Evolutionary conservation across 2,888 invertebrate species (phyloP), one percentile per base, ranked within the genome.

Genomic region (Melanostoma scalare): DNA sequence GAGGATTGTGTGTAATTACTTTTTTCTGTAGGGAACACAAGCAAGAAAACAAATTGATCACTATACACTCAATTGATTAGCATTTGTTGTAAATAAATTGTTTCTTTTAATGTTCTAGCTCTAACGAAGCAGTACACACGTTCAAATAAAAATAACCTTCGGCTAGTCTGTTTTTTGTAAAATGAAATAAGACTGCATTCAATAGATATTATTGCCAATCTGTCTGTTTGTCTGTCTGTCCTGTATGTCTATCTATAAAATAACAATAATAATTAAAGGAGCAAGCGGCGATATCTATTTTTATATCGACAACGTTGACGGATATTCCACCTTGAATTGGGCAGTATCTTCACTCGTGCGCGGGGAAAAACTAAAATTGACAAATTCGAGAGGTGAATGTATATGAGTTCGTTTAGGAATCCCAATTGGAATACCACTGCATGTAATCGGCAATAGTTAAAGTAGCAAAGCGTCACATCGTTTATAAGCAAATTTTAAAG

Each of bases 151-250:
- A 40, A 53, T 42, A 58, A 72, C 10, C 44, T 63, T 77, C 31
- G 6, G 50, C 44, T 58, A 20, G 5, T 50, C 8, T 5, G 8
- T 33, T 10, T 20, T 38, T 38, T 73, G 6, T 52, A 60, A 9
- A 42, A 46, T 31, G 10, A 33, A 36, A 63, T 38, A 30, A n/a
- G 33, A 60, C 30, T 77, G 67, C 67, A 81, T 80, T 78, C 50
- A 55, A 71, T 35, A 56, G 46, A 78, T 76, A 73, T 82, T 77
- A 73, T 78, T 82, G 81, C 67, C 67, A 81, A 82, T 82, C 71
- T 65, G 44, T 56, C 52, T 56, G 50, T 73, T 58, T 36, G 44
- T 53, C 48, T 38, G 40, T 40, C 50, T 44, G 48, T 61, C 30
- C 33, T 8, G 50, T 55, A 6, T 55, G 36, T 46, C 60, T 73